A percentile compares a stretch with the other conserved stretches of the same genome.
phyloP scores from a whole-genome alignment of 2,113 vertebrate genomes.

The Gnathonemus longibarbis region DNA sequence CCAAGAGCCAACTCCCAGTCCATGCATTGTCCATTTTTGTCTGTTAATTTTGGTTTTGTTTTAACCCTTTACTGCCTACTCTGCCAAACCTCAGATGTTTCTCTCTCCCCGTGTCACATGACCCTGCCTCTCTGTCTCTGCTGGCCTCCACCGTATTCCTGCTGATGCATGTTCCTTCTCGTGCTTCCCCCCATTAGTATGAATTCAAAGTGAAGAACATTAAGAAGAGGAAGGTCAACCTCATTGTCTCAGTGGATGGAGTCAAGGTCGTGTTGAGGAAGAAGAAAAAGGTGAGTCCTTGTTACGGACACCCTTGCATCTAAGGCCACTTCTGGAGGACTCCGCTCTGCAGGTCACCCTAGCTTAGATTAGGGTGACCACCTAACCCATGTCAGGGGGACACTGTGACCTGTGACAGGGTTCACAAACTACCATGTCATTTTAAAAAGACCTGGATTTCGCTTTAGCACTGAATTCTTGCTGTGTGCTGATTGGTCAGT shows the following conservation, averaged over 20 bases:
- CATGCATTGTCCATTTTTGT: neutral
- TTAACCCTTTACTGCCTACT: neutral
- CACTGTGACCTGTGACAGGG: neutral
- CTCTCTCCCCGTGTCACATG: neutral
- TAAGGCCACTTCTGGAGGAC: neutral
- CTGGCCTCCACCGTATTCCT: neutral
- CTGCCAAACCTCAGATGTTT: neutral
- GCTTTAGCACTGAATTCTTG: neutral
- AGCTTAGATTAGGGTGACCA: neutral
- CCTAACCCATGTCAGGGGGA: neutral
- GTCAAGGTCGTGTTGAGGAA: slow-evolving; percentile 88
- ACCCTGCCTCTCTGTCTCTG: neutral
- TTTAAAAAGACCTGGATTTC: neutral
- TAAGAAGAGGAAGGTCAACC: slow-evolving; percentile 96
- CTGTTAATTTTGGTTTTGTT: neutral
- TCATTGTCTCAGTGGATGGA: slow-evolving; percentile 79
- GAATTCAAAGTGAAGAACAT: slow-evolving; percentile 98
- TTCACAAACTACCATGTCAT: neutral
- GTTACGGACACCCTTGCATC: neutral
- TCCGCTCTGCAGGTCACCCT: neutral
- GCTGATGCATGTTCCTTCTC: neutral
- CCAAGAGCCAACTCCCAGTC: neutral
- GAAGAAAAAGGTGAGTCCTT: slow-evolving; percentile 78
- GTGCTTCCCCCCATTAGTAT: slow-evolving; percentile 61
- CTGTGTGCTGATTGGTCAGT: neutral